Percentiles rank a stretch among this genome's conserved stretches.
Conservation (phyloP, 2,797 vertebrate species). For the Sebastes iracundus region DNA sequence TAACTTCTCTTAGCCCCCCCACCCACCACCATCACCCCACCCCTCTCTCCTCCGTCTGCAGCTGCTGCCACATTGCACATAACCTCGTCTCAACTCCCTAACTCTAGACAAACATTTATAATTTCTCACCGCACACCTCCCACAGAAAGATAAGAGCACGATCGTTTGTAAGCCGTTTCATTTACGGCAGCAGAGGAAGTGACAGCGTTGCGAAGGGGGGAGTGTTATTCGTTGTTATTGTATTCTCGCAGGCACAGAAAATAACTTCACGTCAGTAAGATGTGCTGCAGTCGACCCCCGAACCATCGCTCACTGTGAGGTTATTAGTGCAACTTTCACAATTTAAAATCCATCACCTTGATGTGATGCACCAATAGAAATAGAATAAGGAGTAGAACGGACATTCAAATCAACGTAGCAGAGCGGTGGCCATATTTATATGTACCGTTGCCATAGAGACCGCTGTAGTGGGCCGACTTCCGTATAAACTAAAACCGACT, state of each 20-base stretch:
- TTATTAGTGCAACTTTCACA: conserved; percentile 28
- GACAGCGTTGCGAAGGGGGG: background rate
- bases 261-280: conserved; percentile 30
- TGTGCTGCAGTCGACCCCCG: conserved; percentile 9
- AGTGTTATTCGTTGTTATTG: conserved; percentile 33
- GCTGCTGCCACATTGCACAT: conserved; percentile 55
- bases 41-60: conserved; percentile 14
- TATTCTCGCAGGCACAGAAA: background rate
- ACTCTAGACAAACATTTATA: conserved; percentile 24
- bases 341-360: conserved; percentile 19
- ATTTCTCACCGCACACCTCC: background rate
- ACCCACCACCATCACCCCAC: background rate
- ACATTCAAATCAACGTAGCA: no score
- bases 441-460: no score
- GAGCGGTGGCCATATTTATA: no score
- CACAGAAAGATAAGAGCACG: conserved; percentile 3
- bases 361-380: background rate
- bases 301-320: conserved; percentile 11
- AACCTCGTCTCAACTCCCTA: conserved; percentile 14
- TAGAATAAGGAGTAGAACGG: no score
- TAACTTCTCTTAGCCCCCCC: conserved; percentile 37
- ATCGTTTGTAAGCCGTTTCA: conserved; percentile 27
- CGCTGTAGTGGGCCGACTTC: no score
- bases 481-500: no score
- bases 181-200: conserved; percentile 5